These are phyloP conservation scores for Eledona agricola DNA, from an alignment of 2,888 invertebrate species.

Conservation along the genomic window DNA sequence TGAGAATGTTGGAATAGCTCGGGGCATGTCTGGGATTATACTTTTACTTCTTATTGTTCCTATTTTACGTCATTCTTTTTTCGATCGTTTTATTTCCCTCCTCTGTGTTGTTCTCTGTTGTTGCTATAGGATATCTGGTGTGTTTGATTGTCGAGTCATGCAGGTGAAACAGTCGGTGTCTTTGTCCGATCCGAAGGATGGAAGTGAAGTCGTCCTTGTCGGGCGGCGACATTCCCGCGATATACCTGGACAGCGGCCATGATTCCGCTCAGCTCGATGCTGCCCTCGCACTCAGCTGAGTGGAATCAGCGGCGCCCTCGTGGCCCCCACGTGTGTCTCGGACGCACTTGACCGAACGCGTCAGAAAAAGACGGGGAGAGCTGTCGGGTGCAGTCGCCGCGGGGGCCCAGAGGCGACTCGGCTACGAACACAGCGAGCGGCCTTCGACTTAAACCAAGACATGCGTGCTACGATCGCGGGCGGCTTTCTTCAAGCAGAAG, in stretches of 20 bases:
- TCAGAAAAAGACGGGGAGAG: constrained; percentile 58
- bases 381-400: constrained; percentile 67
- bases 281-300: constrained; percentile 55
- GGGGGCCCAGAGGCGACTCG: constrained; percentile 75
- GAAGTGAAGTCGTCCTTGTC: constrained; percentile 13
- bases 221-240: constrained; percentile 39
- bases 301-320: constrained; percentile 48
- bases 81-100: constrained; percentile 56
- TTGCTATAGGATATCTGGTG: constrained; percentile 50
- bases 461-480: constrained; percentile 41
- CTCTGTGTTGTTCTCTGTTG: constrained; percentile 45
- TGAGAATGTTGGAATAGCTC: constrained; percentile 54
- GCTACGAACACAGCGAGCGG: constrained; percentile 58
- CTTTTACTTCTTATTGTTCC: constrained; percentile 60
- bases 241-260: constrained; percentile 57
- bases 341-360: constrained; percentile 6
- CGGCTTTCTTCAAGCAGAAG: constrained; percentile 44
- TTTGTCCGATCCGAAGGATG: constrained; percentile 16
- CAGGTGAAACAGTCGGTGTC: constrained; percentile 50
- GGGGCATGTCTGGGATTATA: constrained; percentile 58
- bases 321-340: constrained; percentile 21
- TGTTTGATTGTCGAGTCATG: constrained; percentile 49
- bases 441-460: constrained; percentile 52
- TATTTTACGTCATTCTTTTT: constrained; percentile 57
- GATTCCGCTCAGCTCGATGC: constrained; percentile 53